Evolutionary conservation across 2,113 vertebrate species (phyloP).

Genomic region (Todiramphus chloris): DNA sequence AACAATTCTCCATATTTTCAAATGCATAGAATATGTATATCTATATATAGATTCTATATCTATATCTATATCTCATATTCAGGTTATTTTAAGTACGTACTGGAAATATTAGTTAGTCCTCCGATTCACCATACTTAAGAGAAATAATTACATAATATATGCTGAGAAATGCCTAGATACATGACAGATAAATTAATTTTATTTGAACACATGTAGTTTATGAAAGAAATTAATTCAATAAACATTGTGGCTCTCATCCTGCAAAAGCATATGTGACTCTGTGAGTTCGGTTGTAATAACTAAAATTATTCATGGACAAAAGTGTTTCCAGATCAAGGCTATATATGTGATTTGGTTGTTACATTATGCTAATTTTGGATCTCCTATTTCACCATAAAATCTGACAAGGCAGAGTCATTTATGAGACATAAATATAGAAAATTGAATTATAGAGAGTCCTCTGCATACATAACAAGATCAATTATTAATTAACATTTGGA

Average conservation of each 20-base stretch:
- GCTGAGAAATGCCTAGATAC: not conserved
- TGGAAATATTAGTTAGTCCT: not conserved
- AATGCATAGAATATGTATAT: not conserved
- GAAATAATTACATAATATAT: not conserved
- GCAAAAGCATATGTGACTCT: constrained; percentile 19
- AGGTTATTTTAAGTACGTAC: not conserved
- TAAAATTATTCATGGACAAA: constrained; percentile 50
- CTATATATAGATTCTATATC: not conserved
- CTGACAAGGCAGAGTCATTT: constrained; percentile 61
- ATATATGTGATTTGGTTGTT: constrained; percentile 12
- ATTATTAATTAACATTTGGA: constrained; percentile 56
- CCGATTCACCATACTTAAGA: not conserved
- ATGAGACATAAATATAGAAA: constrained; percentile 41
- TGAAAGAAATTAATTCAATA: constrained; percentile 55
- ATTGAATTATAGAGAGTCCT: constrained; percentile 29
- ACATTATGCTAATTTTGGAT: constrained; percentile 50
- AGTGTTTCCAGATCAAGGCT: constrained; percentile 49
- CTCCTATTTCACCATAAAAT: constrained; percentile 63
- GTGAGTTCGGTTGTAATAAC: constrained; percentile 40
- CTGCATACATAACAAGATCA: constrained; percentile 30
- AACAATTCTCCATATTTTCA: not conserved
- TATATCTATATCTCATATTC: not conserved
- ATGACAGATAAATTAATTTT: not conserved
- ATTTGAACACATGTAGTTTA: not conserved
- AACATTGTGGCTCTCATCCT: not conserved